A percentile compares a stretch with the other conserved stretches of the same genome.
Evolutionary conservation across 2,797 vertebrate species (phyloP).

Genomic region (Uromys caudimaculatus): DNA sequence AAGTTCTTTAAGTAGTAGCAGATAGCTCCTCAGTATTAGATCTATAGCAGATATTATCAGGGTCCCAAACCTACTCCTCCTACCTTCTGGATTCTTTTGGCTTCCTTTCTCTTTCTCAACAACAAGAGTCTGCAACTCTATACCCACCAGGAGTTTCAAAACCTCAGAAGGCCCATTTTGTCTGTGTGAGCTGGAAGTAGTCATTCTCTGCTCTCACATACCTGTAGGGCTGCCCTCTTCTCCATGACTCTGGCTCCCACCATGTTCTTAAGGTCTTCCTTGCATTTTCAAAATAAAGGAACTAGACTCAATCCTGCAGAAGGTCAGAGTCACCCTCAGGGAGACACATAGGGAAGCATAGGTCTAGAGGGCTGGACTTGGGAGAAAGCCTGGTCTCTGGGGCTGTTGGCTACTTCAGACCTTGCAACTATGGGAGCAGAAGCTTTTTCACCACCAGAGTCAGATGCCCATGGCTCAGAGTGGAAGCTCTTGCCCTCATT

Average conservation of each 20-base stretch:
- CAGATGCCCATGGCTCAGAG: neutral
- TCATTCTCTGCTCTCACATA: neutral
- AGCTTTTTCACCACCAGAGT: neutral
- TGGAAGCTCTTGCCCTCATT: neutral
- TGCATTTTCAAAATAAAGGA: neutral
- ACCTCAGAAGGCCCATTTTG: neutral
- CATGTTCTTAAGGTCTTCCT: neutral
- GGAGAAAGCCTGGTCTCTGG: neutral
- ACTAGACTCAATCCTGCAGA: neutral
- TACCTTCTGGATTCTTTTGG: neutral
- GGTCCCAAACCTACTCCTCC: neutral
- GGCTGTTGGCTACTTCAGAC: neutral
- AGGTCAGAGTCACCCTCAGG: neutral
- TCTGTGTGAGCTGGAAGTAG: neutral
- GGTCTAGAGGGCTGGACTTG: neutral
- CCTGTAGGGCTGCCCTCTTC: neutral
- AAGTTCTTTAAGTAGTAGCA: neutral
- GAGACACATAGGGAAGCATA: neutral
- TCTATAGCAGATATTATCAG: neutral
- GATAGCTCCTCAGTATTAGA: neutral
- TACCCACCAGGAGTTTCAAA: neutral
- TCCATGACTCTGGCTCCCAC: neutral
- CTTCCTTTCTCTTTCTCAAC: neutral
- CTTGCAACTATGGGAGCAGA: neutral
- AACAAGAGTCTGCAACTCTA: neutral